phyloP scores from a whole-genome alignment of 2,888 invertebrate species.

The Agrochola litura region DNA sequence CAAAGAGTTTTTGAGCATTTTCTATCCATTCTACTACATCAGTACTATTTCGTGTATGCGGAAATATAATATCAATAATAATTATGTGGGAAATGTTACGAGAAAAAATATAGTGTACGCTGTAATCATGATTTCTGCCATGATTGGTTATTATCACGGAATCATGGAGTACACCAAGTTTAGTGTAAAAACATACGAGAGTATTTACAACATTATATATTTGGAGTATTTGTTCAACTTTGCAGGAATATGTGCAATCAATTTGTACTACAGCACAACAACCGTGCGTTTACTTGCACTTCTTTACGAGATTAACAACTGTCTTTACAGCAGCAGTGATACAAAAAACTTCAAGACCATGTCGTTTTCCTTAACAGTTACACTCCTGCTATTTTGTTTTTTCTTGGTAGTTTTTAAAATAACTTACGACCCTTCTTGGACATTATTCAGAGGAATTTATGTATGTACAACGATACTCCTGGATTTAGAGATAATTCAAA shows the following conservation, averaged over 20 bases:
- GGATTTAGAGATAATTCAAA: conserved; percentile 50
- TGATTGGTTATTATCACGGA: conserved; percentile 17
- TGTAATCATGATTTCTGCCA: conserved; percentile 4
- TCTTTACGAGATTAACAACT: conserved; percentile 28
- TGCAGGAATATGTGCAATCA: conserved; percentile 25
- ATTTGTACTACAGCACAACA: conserved; percentile 36
- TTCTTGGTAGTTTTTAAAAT: conserved; percentile 38
- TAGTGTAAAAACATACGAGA: background rate
- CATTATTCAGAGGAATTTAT: conserved; percentile 37
- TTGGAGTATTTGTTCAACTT: conserved; percentile 31
- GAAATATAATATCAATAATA: conserved; percentile 45
- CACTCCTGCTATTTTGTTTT: conserved; percentile 15
- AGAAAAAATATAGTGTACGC: conserved; percentile 30
- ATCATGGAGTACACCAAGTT: conserved; percentile 28
- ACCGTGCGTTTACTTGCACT: conserved; percentile 34
- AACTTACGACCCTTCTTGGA: conserved; percentile 36
- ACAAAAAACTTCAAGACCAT: conserved; percentile 22
- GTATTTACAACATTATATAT: conserved; percentile 44
- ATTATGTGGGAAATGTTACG: conserved; percentile 33
- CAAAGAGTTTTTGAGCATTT: conserved; percentile 35
- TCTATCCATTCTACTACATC: conserved; percentile 44
- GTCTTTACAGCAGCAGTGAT: conserved; percentile 25
- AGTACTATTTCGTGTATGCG: conserved; percentile 28
- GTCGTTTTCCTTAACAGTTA: background rate
- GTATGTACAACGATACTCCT: conserved; percentile 34